These are phyloP conservation scores for Pollenia griseotomentosa DNA, from an alignment of 2,888 invertebrate genomes.

Conservation along the genomic window DNA sequence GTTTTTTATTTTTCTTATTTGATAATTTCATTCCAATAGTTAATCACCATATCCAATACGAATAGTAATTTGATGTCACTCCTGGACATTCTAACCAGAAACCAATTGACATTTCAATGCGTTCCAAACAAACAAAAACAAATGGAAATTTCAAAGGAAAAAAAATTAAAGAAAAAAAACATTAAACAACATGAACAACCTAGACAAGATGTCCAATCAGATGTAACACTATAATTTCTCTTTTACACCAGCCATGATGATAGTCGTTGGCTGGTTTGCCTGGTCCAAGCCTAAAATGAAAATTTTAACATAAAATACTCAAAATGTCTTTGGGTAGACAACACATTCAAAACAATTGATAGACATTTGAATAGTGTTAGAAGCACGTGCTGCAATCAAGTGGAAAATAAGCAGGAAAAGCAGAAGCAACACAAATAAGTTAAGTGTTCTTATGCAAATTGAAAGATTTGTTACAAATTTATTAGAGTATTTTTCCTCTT, in stretches of 20 bases:
- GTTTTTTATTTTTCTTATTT: slow-evolving; percentile 43
- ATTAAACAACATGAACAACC: slow-evolving; percentile 26
- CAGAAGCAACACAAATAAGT: slow-evolving; percentile 50
- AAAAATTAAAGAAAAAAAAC: neutral
- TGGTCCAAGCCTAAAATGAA: slow-evolving; percentile 31
- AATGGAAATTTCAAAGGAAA: slow-evolving; percentile 47
- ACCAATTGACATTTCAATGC: slow-evolving; percentile 75
- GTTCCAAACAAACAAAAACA: slow-evolving; percentile 35
- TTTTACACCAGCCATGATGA: slow-evolving; percentile 61
- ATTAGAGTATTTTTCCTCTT: slow-evolving; percentile 33
- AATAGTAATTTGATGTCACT: slow-evolving; percentile 68
- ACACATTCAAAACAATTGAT: slow-evolving; percentile 73
- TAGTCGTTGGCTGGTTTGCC: slow-evolving; percentile 9
- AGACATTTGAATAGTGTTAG: slow-evolving; percentile 76
- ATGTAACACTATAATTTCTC: slow-evolving; percentile 62
- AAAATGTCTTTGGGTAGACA: slow-evolving; percentile 68
- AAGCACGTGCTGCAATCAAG: slow-evolving; percentile 68
- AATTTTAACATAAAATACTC: slow-evolving; percentile 71
- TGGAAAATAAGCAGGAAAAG: slow-evolving; percentile 21
- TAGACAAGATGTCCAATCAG: slow-evolving; percentile 66
- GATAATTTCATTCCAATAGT: slow-evolving; percentile 71
- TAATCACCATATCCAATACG: slow-evolving; percentile 71
- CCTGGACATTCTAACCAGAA: slow-evolving; percentile 65
- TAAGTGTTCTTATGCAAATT: slow-evolving; percentile 66
- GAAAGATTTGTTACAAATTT: slow-evolving; percentile 71